A percentile compares a stretch with the other conserved stretches of the same genome.
These are phyloP conservation scores for Hydropsyche betteni DNA, from an alignment of 2,888 invertebrate genomes.

Conservation along the genomic window DNA sequence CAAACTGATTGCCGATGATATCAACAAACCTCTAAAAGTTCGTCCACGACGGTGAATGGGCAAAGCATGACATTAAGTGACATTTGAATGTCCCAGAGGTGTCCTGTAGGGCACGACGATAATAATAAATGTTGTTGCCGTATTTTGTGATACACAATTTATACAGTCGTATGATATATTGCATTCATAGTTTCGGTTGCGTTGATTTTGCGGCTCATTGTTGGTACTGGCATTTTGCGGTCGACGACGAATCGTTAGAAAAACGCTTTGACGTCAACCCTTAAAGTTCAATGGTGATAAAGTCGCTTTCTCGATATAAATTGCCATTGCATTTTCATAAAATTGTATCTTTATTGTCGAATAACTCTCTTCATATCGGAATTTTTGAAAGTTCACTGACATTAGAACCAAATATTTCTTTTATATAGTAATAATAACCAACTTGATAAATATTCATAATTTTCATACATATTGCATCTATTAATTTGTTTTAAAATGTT, in stretches of 20 bases:
- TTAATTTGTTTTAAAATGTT: no score
- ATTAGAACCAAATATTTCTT: no score
- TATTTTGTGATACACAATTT: no score
- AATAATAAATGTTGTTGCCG: not conserved
- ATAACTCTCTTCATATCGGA: no score
- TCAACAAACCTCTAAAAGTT: not conserved
- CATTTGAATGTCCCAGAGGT: constrained; percentile 49
- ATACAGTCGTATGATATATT: not conserved
- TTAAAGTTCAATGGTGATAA: constrained; percentile 13
- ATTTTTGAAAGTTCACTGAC: no score
- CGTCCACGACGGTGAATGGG: constrained; percentile 33
- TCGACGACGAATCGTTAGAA: constrained; percentile 11
- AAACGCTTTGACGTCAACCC: constrained; percentile 10
- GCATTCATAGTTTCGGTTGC: constrained; percentile 24
- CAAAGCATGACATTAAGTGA: constrained; percentile 50
- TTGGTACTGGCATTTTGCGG: constrained; percentile 36
- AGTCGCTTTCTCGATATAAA: no score
- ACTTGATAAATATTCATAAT: no score
- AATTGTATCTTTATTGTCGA: no score
- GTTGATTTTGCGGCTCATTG: constrained; percentile 24
- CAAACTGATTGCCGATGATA: no score
- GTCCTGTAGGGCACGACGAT: constrained; percentile 46
- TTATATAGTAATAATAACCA: no score
- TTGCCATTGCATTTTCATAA: no score
- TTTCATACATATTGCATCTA: no score